Base-by-base conservation (phyloP, 2,113 vertebrate species). In the Gadus chalcogrammus region DNA sequence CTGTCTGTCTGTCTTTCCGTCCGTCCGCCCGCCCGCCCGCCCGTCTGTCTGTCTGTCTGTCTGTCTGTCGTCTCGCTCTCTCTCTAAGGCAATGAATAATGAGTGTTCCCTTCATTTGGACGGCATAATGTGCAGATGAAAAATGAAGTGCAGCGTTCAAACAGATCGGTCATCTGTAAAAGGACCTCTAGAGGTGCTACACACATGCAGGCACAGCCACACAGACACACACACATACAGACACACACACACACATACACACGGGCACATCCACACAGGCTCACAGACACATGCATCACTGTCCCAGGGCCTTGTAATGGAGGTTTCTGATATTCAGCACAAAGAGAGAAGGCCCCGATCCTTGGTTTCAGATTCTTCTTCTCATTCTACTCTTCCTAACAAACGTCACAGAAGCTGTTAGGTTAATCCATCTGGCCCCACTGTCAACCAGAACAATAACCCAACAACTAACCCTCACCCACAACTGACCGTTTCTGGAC, bases 91-190 rank as follows among this genome's bases (percentile, higher is more conserved):
- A 68, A 74, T 31, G 77, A 75, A 71, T 71, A 87, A 89, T 88
- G 78, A 82, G 89, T 83, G 88, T 81, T 76, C 81, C 82, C 77
- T 83, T 88, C 87, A 82, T 89, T 88, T 87, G 83, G 71, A 28
- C 72, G 55, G 73, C 59, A 72, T 84, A 90, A 89, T 84, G 79
- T 87, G 74, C 79, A 74, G 84, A 87, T 86, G 88, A 91, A 84
- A 90, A 88, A 91, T 87, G 86, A 88, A 88, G 81, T 83, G 81
- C 84, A 82, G 82, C 76, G 76, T 85, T 76, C 70, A 82, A 82
- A 78, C 85, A 79, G 87, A 90, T 87, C 85, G 83, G 73, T 87
- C 87, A 84, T 83, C 79, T 58, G 80, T 48, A 73, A 78, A 77
- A 79, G 48, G 78, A 85, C 69, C 71, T 80, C 82, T 79, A 75